Percentiles rank a stretch among this genome's conserved stretches.
phyloP scores from a whole-genome alignment of 1,140 invertebrate genomes.

The Drosophila kohkoa region DNA sequence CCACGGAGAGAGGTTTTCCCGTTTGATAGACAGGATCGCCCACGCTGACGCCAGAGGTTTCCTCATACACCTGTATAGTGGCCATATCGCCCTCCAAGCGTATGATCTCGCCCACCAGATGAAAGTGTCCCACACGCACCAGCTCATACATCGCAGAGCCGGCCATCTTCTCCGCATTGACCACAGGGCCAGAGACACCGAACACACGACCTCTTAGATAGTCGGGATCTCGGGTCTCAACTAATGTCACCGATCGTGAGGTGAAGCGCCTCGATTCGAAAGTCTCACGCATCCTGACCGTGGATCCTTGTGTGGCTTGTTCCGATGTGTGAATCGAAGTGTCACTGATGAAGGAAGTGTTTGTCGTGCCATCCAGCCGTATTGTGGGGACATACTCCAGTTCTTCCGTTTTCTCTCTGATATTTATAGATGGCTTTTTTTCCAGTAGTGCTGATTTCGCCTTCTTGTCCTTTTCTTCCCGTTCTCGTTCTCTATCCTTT shows the following conservation, averaged over 20 bases:
- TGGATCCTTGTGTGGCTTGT: neutral
- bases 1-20: constrained; percentile 93
- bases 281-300: neutral
- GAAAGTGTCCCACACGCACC: constrained; percentile 89
- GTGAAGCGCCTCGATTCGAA: neutral
- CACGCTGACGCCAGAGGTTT: constrained; percentile 94
- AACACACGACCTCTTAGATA: constrained; percentile 92
- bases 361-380: neutral
- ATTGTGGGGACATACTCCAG: too few relatives aligned
- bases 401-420: too few relatives aligned
- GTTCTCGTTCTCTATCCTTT: neutral
- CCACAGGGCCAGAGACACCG: constrained; percentile 96
- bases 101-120: constrained; percentile 92
- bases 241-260: neutral
- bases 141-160: constrained; percentile 88
- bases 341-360: constrained; percentile 22
- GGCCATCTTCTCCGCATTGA: constrained; percentile 78
- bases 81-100: constrained; percentile 87
- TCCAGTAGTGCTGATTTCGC: neutral
- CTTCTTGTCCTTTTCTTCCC: neutral
- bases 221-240: neutral
- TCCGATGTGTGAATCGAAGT: neutral
- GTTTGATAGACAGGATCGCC: constrained; percentile 93
- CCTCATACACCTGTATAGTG: constrained; percentile 90
- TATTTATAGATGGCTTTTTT: neutral